Evolutionary conservation across 2,797 vertebrate species (phyloP).

Genomic region (Cynopterus sphinx): DNA sequence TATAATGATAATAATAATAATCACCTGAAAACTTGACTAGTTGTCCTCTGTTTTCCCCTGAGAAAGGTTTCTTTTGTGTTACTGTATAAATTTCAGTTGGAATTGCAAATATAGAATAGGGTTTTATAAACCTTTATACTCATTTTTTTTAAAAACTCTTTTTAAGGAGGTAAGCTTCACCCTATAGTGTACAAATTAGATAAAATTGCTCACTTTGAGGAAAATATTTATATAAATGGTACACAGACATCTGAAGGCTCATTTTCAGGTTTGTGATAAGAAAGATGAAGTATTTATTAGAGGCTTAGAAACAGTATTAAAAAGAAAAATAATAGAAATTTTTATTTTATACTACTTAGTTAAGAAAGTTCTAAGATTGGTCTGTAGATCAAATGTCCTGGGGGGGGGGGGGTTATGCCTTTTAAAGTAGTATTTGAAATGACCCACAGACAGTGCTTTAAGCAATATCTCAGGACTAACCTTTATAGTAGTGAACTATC

Average conservation of each 20-base stretch:
- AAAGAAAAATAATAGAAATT: conserved; percentile 5
- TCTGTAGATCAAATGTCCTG: background rate
- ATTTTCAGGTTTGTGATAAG: background rate
- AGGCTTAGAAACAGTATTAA: background rate
- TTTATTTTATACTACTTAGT: background rate
- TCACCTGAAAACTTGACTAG: background rate
- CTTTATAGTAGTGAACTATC: background rate
- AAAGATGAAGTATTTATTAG: background rate
- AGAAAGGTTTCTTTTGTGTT: background rate
- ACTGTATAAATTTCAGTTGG: conserved; percentile 8
- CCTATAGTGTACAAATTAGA: background rate
- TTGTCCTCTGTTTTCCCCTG: background rate
- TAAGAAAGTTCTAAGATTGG: background rate
- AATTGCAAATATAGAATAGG: background rate
- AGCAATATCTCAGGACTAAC: background rate
- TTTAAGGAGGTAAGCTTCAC: background rate
- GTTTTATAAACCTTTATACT: background rate
- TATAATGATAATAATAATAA: background rate
- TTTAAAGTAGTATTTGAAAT: background rate
- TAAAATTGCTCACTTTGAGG: background rate
- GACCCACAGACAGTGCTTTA: background rate
- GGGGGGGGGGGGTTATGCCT: background rate
- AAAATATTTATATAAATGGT: background rate
- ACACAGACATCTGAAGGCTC: background rate
- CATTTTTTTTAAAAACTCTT: background rate